Base-by-base conservation (phyloP, 2,113 vertebrate species). In the Eolophus roseicapilla region DNA sequence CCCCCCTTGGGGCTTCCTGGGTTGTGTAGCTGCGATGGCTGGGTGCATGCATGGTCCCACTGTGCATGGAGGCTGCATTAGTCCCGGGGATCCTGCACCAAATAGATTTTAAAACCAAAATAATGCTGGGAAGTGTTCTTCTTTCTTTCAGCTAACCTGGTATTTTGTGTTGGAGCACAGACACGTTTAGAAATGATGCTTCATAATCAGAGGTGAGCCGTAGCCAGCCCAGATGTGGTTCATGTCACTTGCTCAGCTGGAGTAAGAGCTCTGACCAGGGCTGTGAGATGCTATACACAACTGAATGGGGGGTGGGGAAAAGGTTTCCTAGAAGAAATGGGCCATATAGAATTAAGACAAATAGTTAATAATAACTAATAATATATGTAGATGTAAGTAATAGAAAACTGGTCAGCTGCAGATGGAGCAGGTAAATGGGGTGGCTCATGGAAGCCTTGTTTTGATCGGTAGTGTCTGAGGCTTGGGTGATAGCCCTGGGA, bases 1-100 rank as follows among this genome's bases (percentile, higher is more conserved):
- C 23, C 41, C 4, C 1, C 1, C 6, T 4, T 10, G 1, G 9
- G 2, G 8, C 17, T 82, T 5, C 28, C 20, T 0, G 2, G 43
- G 8, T n/a, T 43, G 41, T 16, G 27, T 37, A 35, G 41, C 67
- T 83, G 60, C 1, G 1, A 11, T 43, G n/a, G 10, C 31, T 64
- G 46, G 44, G 35, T 53, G 44, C 16, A 28, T 39, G 6, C 5
- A 2, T 12, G 39, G 59, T 67, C 23, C 59, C 35, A 1, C 4
- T 2, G 8, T 3, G 2, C 1, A 1, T 77, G 31, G 59, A 59
- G 8, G 18, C 49, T 33, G n/a, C 1, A 1, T 59, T 70, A 52
- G 43, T 25, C 31, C 49, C 7, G 31, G 55, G 70, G 50, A 74
- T 37, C 37, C 17, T 37, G 20, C 2, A 1, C 27, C 33, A 57